These are phyloP conservation scores for Harpegnathos saltator DNA, from an alignment of 1,140 invertebrate species.

Conservation along the genomic window DNA sequence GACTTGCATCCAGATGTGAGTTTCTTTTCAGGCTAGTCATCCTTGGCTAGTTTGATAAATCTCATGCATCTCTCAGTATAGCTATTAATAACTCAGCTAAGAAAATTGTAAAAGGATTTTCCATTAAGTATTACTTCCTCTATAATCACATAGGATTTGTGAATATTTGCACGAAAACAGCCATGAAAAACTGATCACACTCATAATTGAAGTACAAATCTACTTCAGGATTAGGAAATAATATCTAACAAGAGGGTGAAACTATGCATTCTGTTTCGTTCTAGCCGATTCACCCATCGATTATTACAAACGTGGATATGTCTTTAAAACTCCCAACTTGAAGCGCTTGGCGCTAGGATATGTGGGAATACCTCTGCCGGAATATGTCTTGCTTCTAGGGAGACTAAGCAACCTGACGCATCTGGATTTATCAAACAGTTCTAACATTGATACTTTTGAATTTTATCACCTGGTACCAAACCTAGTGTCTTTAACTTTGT, in stretches of 20 bases:
- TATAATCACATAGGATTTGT: too few species aligned
- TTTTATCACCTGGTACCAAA: constrained; percentile 87
- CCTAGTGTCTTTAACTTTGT: constrained; percentile 91
- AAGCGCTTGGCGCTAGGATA: constrained; percentile 88
- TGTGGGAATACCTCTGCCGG: constrained; percentile 82
- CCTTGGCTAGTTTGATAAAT: neutral
- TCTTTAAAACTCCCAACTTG: constrained; percentile 89
- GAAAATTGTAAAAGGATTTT: too few species aligned
- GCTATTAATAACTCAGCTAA: too few species aligned
- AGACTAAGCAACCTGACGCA: constrained; percentile 89
- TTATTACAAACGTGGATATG: constrained; percentile 84
- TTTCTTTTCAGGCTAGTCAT: neutral
- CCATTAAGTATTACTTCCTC: too few species aligned
- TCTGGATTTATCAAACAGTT: constrained; percentile 93
- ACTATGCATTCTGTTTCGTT: constrained; percentile 55
- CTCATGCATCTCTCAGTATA: neutral
- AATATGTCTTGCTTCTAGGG: constrained; percentile 87
- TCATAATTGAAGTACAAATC: neutral
- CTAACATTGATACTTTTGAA: constrained; percentile 79
- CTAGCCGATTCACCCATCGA: constrained; percentile 81
- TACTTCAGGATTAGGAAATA: neutral
- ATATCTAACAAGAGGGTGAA: neutral
- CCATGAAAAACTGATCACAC: neutral
- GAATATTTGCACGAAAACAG: neutral
- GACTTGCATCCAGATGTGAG: too few species aligned